Percentiles rank a stretch among this genome's conserved stretches.
phyloP scores from a whole-genome alignment of 2,113 vertebrate genomes.

The Bubo blakistoni region DNA sequence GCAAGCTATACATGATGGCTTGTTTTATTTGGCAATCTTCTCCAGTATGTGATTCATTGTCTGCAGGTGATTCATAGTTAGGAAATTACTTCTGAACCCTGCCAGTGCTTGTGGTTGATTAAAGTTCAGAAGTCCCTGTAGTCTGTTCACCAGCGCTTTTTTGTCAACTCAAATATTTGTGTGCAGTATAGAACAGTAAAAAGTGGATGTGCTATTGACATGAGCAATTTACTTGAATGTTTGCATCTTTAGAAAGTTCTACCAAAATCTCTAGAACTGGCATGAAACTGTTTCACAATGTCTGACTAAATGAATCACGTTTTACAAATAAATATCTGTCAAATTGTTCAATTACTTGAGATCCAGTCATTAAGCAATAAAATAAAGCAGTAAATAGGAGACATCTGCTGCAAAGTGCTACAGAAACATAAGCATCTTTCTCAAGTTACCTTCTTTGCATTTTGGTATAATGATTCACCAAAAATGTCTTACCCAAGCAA shows the following conservation, averaged over 20 bases:
- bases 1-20: conserved; percentile 74
- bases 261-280: conserved; percentile 69
- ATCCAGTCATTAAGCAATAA: conserved; percentile 83
- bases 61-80: conserved; percentile 83
- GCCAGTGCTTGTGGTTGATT: conserved; percentile 79
- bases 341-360: conserved; percentile 79
- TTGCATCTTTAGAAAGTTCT: conserved; percentile 77
- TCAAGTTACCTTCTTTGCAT: conserved; percentile 80
- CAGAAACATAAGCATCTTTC: conserved; percentile 78
- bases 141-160: conserved; percentile 72
- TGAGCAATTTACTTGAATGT: conserved; percentile 73
- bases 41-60: conserved; percentile 78
- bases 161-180: conserved; percentile 77
- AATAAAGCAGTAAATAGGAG: conserved; percentile 83
- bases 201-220: conserved; percentile 75
- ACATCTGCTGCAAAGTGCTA: conserved; percentile 82
- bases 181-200: conserved; percentile 68
- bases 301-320: conserved; percentile 82
- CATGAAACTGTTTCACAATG: conserved; percentile 74
- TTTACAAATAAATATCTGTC: conserved; percentile 86
- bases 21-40: conserved; percentile 81
- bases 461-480: conserved; percentile 74
- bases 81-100: conserved; percentile 82
- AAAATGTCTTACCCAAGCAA: conserved; percentile 54
- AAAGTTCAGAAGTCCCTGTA: conserved; percentile 78